Conservation (phyloP, 2,797 vertebrate species). For the Labeo calbasu region DNA sequence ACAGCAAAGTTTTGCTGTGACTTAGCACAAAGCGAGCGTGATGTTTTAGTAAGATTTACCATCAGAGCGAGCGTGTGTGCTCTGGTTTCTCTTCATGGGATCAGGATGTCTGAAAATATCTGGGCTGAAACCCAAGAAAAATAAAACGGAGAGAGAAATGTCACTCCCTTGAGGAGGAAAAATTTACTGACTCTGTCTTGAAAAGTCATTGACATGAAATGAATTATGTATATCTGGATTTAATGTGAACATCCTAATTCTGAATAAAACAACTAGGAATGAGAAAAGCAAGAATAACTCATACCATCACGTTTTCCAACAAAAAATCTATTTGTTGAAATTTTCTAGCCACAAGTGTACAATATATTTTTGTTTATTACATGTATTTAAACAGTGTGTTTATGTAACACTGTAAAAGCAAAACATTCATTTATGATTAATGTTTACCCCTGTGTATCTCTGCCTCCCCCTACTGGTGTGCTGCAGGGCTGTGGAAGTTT, state of each 20-base stretch:
- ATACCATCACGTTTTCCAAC: not conserved
- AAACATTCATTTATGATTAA: not conserved
- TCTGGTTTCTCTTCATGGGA: conserved; percentile 45
- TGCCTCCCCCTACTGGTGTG: conserved; percentile 62
- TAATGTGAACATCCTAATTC: not conserved
- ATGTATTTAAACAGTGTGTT: not conserved
- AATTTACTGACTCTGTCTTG: conserved; percentile 31
- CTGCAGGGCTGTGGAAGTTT: not conserved
- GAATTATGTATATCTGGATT: conserved; percentile 1
- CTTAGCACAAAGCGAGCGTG: not conserved
- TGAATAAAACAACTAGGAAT: not conserved
- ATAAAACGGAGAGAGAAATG: conserved; percentile 49
- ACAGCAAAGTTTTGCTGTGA: not conserved
- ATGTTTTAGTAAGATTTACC: conserved; percentile 51
- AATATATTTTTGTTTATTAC: not conserved
- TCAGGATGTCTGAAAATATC: conserved; percentile 59
- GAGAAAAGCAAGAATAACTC: not conserved
- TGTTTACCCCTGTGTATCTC: conserved; percentile 61
- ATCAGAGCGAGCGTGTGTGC: conserved; percentile 12
- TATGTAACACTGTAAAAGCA: not conserved
- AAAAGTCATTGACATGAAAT: conserved; percentile 32
- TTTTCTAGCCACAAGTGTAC: not conserved
- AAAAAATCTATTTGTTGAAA: not conserved
- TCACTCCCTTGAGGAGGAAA: conserved; percentile 39
- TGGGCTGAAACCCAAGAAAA: conserved; percentile 61